A percentile compares a stretch with the other conserved stretches of the same genome.
phyloP scores from a whole-genome alignment of 2,888 invertebrate genomes.

The Falcaria lacertinaria region DNA sequence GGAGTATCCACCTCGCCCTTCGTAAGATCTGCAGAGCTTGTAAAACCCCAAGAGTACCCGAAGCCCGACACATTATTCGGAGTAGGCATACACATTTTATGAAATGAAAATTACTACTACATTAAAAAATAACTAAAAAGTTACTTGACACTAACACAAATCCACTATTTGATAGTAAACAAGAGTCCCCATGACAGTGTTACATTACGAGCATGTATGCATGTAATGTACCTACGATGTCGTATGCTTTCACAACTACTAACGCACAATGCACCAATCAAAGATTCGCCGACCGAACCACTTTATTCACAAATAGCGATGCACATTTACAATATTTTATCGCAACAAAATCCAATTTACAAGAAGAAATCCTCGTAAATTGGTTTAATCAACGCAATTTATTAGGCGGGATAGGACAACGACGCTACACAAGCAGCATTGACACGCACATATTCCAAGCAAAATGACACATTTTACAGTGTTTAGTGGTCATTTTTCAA shows the following conservation, averaged over 20 bases:
- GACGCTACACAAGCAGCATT: slow-evolving; percentile 66
- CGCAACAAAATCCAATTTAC: slow-evolving; percentile 27
- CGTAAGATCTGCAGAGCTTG: slow-evolving; percentile 70
- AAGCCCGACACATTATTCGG: slow-evolving; percentile 76
- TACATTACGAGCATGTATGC: slow-evolving; percentile 71
- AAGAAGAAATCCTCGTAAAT: slow-evolving; percentile 40
- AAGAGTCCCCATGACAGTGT: slow-evolving; percentile 71
- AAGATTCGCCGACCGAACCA: slow-evolving; percentile 56
- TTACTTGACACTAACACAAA: slow-evolving; percentile 56
- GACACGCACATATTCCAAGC: slow-evolving; percentile 59
- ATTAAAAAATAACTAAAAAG: slow-evolving; percentile 46
- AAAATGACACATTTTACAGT: slow-evolving; percentile 23
- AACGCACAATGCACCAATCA: slow-evolving; percentile 68
- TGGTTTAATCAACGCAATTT: slow-evolving; percentile 53
- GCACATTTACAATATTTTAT: slow-evolving; percentile 22
- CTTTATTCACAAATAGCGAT: slow-evolving; percentile 34
- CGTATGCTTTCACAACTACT: slow-evolving; percentile 75
- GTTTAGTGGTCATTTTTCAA: slow-evolving; percentile 25
- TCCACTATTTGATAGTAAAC: slow-evolving; percentile 72
- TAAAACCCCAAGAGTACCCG: slow-evolving; percentile 76
- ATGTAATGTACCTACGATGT: too few relatives aligned
- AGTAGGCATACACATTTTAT: slow-evolving; percentile 78
- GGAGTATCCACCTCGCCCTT: slow-evolving; percentile 75
- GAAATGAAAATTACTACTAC: slow-evolving; percentile 41
- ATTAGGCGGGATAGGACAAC: slow-evolving; percentile 70